Percentiles rank a stretch among this genome's conserved stretches.
These are phyloP conservation scores for Heliconius hortense DNA, from an alignment of 2,888 invertebrate genomes.

Conservation along the genomic window DNA sequence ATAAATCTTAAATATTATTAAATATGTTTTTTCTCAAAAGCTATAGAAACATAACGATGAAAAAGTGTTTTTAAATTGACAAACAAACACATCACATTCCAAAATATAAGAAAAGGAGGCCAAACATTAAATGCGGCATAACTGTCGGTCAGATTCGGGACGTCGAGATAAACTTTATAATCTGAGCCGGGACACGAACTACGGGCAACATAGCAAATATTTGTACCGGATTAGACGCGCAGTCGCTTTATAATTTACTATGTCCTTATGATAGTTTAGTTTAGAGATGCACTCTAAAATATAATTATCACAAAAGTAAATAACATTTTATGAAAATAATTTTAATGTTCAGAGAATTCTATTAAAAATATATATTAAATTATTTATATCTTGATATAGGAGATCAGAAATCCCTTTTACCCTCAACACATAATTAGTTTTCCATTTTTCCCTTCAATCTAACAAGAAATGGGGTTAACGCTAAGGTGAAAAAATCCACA, in stretches of 20 bases:
- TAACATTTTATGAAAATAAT: constrained; percentile 4
- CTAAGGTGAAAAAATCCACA: constrained; percentile 60
- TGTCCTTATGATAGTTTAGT: constrained; percentile 14
- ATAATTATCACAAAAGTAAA: neutral
- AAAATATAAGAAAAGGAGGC: constrained; percentile 19
- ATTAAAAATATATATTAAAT: constrained; percentile 29
- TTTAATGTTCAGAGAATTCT: constrained; percentile 23
- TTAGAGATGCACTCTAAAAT: neutral
- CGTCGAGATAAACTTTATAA: constrained; percentile 69
- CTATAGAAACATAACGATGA: neutral
- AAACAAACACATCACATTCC: neutral
- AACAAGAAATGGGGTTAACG: constrained; percentile 65
- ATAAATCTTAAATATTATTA: neutral
- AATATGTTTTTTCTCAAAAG: neutral
- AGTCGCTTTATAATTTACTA: constrained; percentile 37
- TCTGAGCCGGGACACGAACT: constrained; percentile 61
- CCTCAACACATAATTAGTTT: constrained; percentile 69
- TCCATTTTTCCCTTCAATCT: constrained; percentile 63
- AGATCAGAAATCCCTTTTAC: constrained; percentile 47
- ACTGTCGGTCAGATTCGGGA: constrained; percentile 61
- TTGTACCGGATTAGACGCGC: constrained; percentile 56
- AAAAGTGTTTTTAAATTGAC: neutral
- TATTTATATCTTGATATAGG: constrained; percentile 40
- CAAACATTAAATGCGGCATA: constrained; percentile 18
- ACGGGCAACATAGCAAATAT: constrained; percentile 64